Conservation (phyloP, 2,797 vertebrate species). For the Liasis olivaceus region DNA sequence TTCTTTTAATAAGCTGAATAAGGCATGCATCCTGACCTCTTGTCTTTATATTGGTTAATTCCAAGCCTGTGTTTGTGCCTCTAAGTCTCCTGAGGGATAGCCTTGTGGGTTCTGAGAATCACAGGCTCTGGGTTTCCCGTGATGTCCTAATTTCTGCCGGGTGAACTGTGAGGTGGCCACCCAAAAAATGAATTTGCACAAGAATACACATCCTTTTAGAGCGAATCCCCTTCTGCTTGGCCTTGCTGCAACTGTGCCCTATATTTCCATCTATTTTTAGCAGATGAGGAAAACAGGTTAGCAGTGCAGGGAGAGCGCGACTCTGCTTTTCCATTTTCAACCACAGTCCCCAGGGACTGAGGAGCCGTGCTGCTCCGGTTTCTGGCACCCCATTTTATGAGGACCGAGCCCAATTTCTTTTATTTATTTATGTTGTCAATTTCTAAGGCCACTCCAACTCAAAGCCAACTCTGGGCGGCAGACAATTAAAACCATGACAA, state of each 20-base stretch:
- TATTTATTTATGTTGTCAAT: neutral
- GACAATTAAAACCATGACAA: too few species aligned
- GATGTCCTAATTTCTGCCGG: neutral
- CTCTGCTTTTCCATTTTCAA: neutral
- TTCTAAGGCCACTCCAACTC: neutral
- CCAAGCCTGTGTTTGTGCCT: neutral
- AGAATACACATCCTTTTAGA: neutral
- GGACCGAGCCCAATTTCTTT: neutral
- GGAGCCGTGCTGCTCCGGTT: neutral
- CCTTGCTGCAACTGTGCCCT: conserved; percentile 35
- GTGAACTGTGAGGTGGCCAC: neutral
- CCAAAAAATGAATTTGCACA: neutral
- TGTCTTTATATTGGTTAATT: neutral
- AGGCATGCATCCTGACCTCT: too few species aligned
- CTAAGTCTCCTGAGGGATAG: neutral
- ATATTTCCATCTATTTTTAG: conserved; percentile 65
- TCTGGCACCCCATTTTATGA: accelerated
- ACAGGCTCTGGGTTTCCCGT: neutral
- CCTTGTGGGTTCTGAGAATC: neutral
- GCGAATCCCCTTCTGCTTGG: accelerated
- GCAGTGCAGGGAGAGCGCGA: conserved; percentile 50
- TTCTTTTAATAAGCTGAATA: neutral
- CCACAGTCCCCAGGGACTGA: accelerated
- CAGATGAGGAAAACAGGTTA: conserved; percentile 34
- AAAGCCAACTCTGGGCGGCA: too few species aligned